These are phyloP conservation scores for Discoglossus pictus DNA, from an alignment of 2,797 vertebrate genomes.

Conservation along the genomic window DNA sequence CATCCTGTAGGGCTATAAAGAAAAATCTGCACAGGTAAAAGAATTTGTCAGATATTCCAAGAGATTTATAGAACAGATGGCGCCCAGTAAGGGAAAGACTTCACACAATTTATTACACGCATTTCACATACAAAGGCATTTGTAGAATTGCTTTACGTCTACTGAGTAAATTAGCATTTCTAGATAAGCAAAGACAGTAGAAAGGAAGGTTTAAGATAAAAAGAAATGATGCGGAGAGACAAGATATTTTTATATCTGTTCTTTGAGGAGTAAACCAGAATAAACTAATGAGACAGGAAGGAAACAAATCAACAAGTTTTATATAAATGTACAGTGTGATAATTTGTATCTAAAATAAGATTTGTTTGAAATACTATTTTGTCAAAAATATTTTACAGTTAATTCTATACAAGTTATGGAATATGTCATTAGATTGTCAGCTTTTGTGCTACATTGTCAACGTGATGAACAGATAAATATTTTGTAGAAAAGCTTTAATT, in stretches of 20 bases:
- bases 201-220: slow-evolving; percentile 26
- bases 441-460: background rate
- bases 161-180: slow-evolving; percentile 38
- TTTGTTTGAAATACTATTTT: too few species aligned
- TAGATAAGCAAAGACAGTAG: slow-evolving; percentile 27
- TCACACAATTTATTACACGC: slow-evolving; percentile 39
- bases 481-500: too few species aligned
- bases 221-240: slow-evolving; percentile 16
- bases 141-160: slow-evolving; percentile 16
- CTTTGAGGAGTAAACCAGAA: slow-evolving; percentile 25
- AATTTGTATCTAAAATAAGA: too few species aligned
- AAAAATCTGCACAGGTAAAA: slow-evolving; percentile 32
- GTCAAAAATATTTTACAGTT: slow-evolving; percentile 12
- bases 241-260: slow-evolving; percentile 30
- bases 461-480: too few species aligned
- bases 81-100: slow-evolving; percentile 43
- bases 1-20: slow-evolving; percentile 10
- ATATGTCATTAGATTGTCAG: slow-evolving; percentile 28
- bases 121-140: slow-evolving; percentile 42
- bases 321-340: too few species aligned
- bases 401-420: slow-evolving; percentile 18
- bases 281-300: slow-evolving; percentile 34
- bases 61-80: slow-evolving; percentile 50
- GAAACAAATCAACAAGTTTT: slow-evolving; percentile 13
- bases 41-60: slow-evolving; percentile 45